These are phyloP conservation scores for Hippoglossus stenolepis DNA, from an alignment of 2,113 vertebrate species.

Conservation along the genomic window DNA sequence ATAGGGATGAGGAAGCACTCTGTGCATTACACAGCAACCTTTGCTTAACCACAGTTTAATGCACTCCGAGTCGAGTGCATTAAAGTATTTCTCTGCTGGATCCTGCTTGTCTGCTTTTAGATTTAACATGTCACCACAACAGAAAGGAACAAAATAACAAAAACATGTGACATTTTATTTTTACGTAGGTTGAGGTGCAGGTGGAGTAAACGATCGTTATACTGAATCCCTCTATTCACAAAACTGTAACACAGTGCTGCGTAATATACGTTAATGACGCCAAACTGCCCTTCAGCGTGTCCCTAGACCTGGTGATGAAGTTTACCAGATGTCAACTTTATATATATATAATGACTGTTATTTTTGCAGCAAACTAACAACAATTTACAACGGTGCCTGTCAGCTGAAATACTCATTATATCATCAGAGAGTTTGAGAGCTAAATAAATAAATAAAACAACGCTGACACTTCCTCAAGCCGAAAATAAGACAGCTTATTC, in stretches of 20 bases:
- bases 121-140: slow-evolving; percentile 7
- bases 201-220: neutral
- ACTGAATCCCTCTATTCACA: neutral
- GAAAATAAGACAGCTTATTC: slow-evolving; percentile 23
- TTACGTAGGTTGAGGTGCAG: neutral
- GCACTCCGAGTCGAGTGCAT: slow-evolving; percentile 50
- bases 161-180: neutral
- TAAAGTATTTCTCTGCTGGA: slow-evolving; percentile 26
- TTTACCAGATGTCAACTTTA: slow-evolving; percentile 36
- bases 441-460: slow-evolving; percentile 48
- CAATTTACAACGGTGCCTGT: slow-evolving; percentile 33
- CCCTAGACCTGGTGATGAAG: slow-evolving; percentile 8
- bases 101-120: slow-evolving; percentile 28
- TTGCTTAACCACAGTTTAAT: slow-evolving; percentile 70
- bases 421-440: slow-evolving; percentile 55
- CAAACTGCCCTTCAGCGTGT: slow-evolving; percentile 9
- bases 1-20: slow-evolving; percentile 54
- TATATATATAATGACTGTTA: slow-evolving; percentile 13
- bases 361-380: slow-evolving; percentile 33
- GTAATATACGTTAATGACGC: slow-evolving; percentile 7
- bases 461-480: slow-evolving; percentile 35
- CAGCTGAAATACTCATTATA: slow-evolving; percentile 60
- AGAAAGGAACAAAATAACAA: neutral
- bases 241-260: neutral
- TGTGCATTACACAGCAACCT: slow-evolving; percentile 50